Percentiles rank a stretch among this genome's conserved stretches.
Conservation (phyloP, 2,888 invertebrate species). For the Schrankia costaestrigalis region DNA sequence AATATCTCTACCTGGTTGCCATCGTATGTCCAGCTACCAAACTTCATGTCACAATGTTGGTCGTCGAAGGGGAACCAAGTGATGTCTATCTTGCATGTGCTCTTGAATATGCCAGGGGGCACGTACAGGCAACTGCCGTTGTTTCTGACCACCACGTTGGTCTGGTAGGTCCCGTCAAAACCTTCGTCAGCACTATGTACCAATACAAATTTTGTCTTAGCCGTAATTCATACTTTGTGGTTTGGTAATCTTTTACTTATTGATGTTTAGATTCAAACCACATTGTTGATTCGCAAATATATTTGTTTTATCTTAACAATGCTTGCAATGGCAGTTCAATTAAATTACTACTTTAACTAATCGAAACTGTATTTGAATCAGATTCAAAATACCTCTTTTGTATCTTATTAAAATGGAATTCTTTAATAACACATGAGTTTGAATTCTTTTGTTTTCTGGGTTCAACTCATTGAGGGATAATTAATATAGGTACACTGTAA, state of each 20-base stretch:
- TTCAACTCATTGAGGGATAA: constrained; percentile 8
- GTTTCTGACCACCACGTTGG: constrained; percentile 99
- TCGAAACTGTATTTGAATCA: neutral
- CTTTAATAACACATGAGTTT: neutral
- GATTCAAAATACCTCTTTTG: no score
- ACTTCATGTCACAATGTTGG: constrained; percentile 99
- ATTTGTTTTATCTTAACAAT: neutral
- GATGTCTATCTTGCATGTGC: constrained; percentile 99
- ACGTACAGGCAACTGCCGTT: constrained; percentile 99
- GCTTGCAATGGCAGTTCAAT: neutral
- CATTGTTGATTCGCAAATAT: neutral
- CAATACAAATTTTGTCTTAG: constrained; percentile 55
- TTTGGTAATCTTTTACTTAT: neutral
- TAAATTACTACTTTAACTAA: neutral
- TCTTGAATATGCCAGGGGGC: constrained; percentile 99
- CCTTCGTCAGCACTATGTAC: constrained; percentile 97
- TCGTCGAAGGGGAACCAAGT: constrained; percentile 99
- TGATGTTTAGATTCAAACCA: neutral
- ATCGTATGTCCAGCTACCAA: constrained; percentile 99
- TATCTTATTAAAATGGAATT: no score
- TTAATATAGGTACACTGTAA: constrained; percentile 10
- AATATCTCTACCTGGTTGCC: constrained; percentile 90
- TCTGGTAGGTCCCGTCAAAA: constrained; percentile 99
- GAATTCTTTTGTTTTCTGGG: neutral
- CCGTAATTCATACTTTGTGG: constrained; percentile 3